Evolutionary conservation across 2,888 invertebrate species (phyloP).

Genomic region (Therioaphis trifolii): DNA sequence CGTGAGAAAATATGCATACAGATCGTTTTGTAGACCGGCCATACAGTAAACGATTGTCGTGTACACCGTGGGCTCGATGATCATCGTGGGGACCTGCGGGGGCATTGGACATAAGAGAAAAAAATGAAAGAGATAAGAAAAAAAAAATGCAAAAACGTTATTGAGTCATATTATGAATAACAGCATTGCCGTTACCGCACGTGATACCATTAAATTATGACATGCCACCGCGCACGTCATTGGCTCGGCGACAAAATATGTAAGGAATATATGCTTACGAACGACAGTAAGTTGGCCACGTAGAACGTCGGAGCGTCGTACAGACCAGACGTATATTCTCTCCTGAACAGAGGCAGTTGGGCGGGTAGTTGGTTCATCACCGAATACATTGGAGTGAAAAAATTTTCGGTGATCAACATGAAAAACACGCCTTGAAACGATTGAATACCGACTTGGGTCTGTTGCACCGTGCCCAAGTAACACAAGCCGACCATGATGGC

Average conservation of each 20-base stretch:
- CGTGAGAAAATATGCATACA: slow-evolving; percentile 79
- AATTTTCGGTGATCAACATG: slow-evolving; percentile 88
- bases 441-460: slow-evolving; percentile 85
- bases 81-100: slow-evolving; percentile 82
- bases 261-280: slow-evolving; percentile 75
- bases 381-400: slow-evolving; percentile 91
- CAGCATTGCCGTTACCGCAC: not conserved
- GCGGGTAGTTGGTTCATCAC: slow-evolving; percentile 86
- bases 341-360: slow-evolving; percentile 81
- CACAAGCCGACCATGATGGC: slow-evolving; percentile 86
- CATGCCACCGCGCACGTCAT: not conserved
- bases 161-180: not conserved
- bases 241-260: not conserved
- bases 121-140: slow-evolving; percentile 49
- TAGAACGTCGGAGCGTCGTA: slow-evolving; percentile 86
- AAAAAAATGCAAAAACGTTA: not conserved
- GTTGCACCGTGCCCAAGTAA: slow-evolving; percentile 79
- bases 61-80: slow-evolving; percentile 86
- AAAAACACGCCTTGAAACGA: slow-evolving; percentile 89
- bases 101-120: slow-evolving; percentile 64
- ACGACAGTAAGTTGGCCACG: slow-evolving; percentile 79
- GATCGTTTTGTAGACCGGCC: slow-evolving; percentile 78
- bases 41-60: slow-evolving; percentile 87
- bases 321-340: slow-evolving; percentile 85
- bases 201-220: no score